phyloP scores from a whole-genome alignment of 2,797 vertebrate genomes.

The Sebastes matsubarae region DNA sequence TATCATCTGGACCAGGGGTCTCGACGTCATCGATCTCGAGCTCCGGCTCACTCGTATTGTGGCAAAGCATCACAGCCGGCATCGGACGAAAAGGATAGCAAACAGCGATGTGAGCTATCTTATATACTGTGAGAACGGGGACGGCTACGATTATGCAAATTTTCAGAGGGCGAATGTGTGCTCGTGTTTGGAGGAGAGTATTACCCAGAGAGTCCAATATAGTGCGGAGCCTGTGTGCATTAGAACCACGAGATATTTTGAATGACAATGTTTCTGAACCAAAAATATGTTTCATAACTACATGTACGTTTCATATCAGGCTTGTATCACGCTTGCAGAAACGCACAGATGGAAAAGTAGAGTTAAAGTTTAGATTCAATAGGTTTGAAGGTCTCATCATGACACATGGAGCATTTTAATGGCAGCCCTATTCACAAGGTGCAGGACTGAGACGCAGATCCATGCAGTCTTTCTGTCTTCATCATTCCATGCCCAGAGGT shows the following conservation, averaged over 20 bases:
- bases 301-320: background rate
- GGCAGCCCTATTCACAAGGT: slow-evolving; percentile 45
- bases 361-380: slow-evolving; percentile 34
- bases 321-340: background rate
- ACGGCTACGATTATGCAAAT: background rate
- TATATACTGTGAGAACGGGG: background rate
- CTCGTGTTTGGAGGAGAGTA: background rate
- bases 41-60: background rate
- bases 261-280: background rate
- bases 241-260: background rate
- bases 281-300: background rate
- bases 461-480: slow-evolving; percentile 59
- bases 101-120: background rate
- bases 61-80: background rate
- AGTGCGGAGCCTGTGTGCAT: background rate
- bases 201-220: background rate
- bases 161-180: background rate
- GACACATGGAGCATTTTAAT: slow-evolving; percentile 39
- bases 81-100: background rate
- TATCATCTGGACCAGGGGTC: rapidly evolving
- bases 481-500: slow-evolving; percentile 61
- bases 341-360: background rate
- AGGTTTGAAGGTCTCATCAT: slow-evolving; percentile 42
- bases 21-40: background rate
- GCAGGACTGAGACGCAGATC: slow-evolving; percentile 55